Conservation (phyloP, 1,140 invertebrate genomes). For the Chlorops oryzae region DNA sequence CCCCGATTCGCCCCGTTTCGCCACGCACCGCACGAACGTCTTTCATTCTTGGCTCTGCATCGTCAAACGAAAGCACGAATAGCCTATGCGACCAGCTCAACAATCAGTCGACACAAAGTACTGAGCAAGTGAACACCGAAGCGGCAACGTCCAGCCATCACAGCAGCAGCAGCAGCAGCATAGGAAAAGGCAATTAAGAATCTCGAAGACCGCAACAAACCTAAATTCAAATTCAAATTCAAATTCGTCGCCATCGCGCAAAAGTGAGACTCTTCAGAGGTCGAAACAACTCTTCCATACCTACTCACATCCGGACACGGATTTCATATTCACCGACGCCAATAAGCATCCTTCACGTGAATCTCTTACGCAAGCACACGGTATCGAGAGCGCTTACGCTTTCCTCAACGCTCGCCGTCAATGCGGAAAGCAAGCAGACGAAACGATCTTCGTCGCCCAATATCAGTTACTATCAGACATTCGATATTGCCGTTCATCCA, state of each 20-base stretch:
- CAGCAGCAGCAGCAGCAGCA: slow-evolving; percentile 1
- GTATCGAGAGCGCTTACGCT: neutral
- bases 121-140: no score
- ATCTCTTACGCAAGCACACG: neutral
- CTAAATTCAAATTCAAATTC: neutral
- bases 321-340: slow-evolving; percentile 23
- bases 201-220: neutral
- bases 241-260: slow-evolving; percentile 1
- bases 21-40: neutral
- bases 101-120: no score
- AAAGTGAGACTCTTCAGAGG: slow-evolving; percentile 11
- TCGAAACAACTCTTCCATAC: slow-evolving; percentile 19
- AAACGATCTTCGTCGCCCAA: slow-evolving; percentile 21
- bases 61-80: slow-evolving; percentile 3
- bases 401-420: neutral
- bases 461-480: slow-evolving; percentile 14
- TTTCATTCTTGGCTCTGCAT: slow-evolving; percentile 2
- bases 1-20: slow-evolving; percentile 3
- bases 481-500: slow-evolving; percentile 20
- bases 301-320: slow-evolving; percentile 24
- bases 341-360: slow-evolving; percentile 19
- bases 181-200: no score
- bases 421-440: slow-evolving; percentile 16
- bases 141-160: neutral
- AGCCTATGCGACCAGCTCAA: no score